Base-by-base conservation (phyloP, 2,888 invertebrate genomes). In the Frankliniella fusca region DNA sequence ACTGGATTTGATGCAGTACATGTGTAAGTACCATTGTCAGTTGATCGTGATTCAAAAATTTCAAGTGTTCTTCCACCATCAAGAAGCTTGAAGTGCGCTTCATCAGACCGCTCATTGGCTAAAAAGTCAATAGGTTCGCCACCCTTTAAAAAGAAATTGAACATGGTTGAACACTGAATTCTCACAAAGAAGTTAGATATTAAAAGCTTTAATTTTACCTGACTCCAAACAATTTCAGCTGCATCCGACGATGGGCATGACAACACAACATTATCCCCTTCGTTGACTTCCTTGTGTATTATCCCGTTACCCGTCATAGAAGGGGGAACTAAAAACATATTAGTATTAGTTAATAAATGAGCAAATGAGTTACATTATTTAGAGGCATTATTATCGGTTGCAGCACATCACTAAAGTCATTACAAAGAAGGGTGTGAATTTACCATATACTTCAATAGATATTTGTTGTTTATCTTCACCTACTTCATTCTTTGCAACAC, bases 1-100 rank as follows among this genome's bases (percentile, higher is more conserved):
- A 91, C 92, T 0, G 88, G 88, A 87, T 93, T 93, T 38, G 88
- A 87, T 0, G 90, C 92, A 1, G 90, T 88, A 85, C 93, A 94
- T 0, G 90, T 89, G 86, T 92, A 93, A 0, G 88, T 88, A 0
- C 91, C 90, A 5, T 89, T 88, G 84, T 92, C 89, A 0, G 85
- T 50, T 1, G 88, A 86, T 28, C 82, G 80, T 12, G 84, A 84
- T 81, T 85, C 85, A 18, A 83, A 81, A 20, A 86, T 83, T 80
- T 84, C 84, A 20, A 86, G 83, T 48, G 83, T 80, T 81, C 83
- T 82, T 15, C 85, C 85, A n/a, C 83, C 82, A 61, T 85, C 84
- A 11, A 81, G 82, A 2, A 85, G 80, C 20, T 83, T 70, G 48
- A 84, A 83, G 61, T 85, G 85, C 0, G 83, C 83, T 81, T 85